Base-by-base conservation (phyloP, 2,888 invertebrate species). In the Cataglyphis altisquamis region DNA sequence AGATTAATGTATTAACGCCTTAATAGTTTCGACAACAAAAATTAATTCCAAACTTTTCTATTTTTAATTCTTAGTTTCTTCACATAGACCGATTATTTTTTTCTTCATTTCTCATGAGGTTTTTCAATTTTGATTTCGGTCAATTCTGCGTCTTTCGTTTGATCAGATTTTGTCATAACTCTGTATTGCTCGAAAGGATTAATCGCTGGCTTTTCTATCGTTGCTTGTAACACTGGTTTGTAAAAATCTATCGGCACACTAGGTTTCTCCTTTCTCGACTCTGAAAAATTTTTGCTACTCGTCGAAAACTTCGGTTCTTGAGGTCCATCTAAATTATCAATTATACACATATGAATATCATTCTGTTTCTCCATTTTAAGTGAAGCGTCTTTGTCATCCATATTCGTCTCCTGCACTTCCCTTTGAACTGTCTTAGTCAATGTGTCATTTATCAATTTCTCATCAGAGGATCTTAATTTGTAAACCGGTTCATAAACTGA, bases 201-300 rank as follows among this genome's bases (percentile, higher is more conserved):
- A 12, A 70, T 85, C 29, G 41, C 75, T 3, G 93, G 91, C 62
- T 90, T 90, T 32, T 93, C 92, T 18, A 92, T 87, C 55, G 87
- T 91, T 0, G 91, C 86, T 82, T 92, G 92, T 25, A 85, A 48
- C 10, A 90, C 52, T 10, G 93, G 82, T 67, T 91, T 90, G 32
- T 92, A 92, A 45, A 88, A 90, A 21, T 92, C 90, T 67, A 92
- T 88, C 10, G 88, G 91, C 18, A 92, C 88, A 39, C 90, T 84
- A 0, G 91, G 90, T 41, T 90, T 92, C 15, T 87, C 87, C 1
- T 29, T 36, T 18, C 62, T 68, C 60, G 67, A 85, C 45, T 45
- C 70, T 18, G 21, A 3, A 15, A 15, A 45, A 41, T 9, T 77
- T 48, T 12, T 36, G 5, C 36, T 70, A 32, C 41, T 78, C 18